Evolutionary conservation across 2,113 vertebrate species (phyloP).

Genomic region (Serinus canaria): DNA sequence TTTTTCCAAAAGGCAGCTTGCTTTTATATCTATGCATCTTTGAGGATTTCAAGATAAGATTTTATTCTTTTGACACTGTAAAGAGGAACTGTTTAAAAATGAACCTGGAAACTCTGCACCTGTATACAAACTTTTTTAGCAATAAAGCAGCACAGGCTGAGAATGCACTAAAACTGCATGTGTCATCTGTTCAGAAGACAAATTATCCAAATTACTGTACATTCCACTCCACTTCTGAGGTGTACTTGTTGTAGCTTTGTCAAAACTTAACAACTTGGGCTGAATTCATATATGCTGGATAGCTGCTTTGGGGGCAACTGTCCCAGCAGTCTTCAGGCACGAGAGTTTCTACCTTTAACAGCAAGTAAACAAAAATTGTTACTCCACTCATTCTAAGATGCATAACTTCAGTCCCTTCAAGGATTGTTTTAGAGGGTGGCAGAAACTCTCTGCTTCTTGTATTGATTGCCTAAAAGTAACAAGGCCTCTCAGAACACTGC

Average conservation of each 20-base stretch:
- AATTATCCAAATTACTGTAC: not conserved
- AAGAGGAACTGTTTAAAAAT: conserved; percentile 72
- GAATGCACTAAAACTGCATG: conserved; percentile 71
- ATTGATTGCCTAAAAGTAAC: not conserved
- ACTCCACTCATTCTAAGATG: not conserved
- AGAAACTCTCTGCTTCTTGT: not conserved
- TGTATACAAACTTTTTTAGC: conserved; percentile 75
- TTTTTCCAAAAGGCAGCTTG: conserved; percentile 77
- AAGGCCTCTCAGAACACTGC: not conserved
- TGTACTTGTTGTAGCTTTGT: not conserved
- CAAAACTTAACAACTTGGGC: not conserved
- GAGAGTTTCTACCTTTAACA: not conserved
- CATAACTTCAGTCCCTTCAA: not conserved
- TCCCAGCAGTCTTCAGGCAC: not conserved
- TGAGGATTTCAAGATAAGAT: conserved; percentile 68
- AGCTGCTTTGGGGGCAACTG: not conserved
- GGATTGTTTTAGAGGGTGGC: not conserved
- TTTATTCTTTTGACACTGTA: conserved; percentile 75
- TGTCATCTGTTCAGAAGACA: conserved; percentile 40
- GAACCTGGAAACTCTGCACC: conserved; percentile 79
- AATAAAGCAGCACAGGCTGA: conserved; percentile 82
- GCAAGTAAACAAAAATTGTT: not conserved
- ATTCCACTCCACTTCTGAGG: not conserved
- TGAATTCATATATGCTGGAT: not conserved
- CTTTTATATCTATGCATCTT: conserved; percentile 82